Percentiles rank a stretch among this genome's conserved stretches.
Evolutionary conservation across 2,888 invertebrate species (phyloP).

Genomic region (Archips xylosteana): DNA sequence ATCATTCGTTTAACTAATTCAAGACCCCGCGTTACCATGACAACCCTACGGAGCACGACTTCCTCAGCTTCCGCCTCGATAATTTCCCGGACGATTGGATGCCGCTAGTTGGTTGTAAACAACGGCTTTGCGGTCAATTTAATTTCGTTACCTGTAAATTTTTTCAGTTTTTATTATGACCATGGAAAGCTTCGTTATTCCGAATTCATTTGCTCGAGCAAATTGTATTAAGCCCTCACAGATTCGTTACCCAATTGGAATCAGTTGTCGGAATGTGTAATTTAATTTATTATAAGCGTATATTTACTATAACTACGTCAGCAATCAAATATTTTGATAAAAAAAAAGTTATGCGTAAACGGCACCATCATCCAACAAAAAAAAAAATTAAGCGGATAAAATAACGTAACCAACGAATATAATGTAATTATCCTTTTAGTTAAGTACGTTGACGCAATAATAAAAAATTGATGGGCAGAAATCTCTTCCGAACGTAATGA

Average conservation of each 20-base stretch:
- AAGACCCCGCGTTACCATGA: constrained; percentile 67
- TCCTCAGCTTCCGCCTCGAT: constrained; percentile 61
- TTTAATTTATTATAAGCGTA: neutral
- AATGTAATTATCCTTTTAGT: constrained; percentile 5
- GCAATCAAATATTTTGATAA: neutral
- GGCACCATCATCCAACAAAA: too few species aligned
- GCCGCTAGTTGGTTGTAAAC: constrained; percentile 66
- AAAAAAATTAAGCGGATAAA: neutral
- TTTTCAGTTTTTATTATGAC: constrained; percentile 16
- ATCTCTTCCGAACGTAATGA: constrained; percentile 38
- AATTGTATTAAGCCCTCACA: constrained; percentile 14
- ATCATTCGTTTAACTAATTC: constrained; percentile 79
- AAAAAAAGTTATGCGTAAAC: neutral
- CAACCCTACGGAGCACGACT: constrained; percentile 65
- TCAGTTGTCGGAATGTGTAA: neutral
- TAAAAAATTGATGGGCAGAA: constrained; percentile 26
- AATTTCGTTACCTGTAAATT: constrained; percentile 56
- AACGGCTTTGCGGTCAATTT: constrained; percentile 67
- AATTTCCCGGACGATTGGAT: constrained; percentile 74
- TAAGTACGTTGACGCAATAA: constrained; percentile 22
- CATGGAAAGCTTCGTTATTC: constrained; percentile 8
- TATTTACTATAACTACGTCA: neutral
- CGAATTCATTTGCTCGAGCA: constrained; percentile 5
- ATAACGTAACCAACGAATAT: neutral
- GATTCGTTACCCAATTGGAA: constrained; percentile 13